phyloP scores from a whole-genome alignment of 2,113 vertebrate genomes.

The Notarius quadriscutis region DNA sequence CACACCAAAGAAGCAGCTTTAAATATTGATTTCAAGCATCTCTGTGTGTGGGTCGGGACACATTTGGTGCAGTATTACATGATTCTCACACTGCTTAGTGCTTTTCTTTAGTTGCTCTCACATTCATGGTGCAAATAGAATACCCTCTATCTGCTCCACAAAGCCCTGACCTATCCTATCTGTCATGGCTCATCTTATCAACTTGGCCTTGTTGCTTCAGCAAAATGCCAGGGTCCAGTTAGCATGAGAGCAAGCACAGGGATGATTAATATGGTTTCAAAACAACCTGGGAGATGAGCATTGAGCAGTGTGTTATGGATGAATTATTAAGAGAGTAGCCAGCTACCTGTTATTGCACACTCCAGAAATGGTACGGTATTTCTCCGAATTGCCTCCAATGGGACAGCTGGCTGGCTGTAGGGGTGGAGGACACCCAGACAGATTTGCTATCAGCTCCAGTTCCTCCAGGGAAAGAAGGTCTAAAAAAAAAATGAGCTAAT shows the following conservation, averaged over 20 bases:
- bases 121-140: constrained; percentile 20
- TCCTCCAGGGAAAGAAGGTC: constrained; percentile 71
- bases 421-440: constrained; percentile 78
- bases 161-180: constrained; percentile 44
- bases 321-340: constrained; percentile 36
- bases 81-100: constrained; percentile 24
- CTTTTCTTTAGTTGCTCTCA: constrained; percentile 5
- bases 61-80: constrained; percentile 19
- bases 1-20: background rate
- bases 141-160: constrained; percentile 40
- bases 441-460: constrained; percentile 70
- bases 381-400: constrained; percentile 67
- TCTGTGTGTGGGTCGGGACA: constrained; percentile 24
- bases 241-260: constrained; percentile 24
- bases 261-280: constrained; percentile 43
- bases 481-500: constrained; percentile 58
- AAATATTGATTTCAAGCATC: constrained; percentile 30
- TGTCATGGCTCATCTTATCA: constrained; percentile 51
- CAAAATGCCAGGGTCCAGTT: constrained; percentile 45
- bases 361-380: constrained; percentile 85
- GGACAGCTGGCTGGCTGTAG: constrained; percentile 72
- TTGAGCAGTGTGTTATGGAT: constrained; percentile 35
- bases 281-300: constrained; percentile 18
- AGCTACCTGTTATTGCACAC: constrained; percentile 91
- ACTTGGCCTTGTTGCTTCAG: constrained; percentile 23